Evolutionary conservation across 2,888 invertebrate species (phyloP).

Genomic region (Pseudoips prasinana): DNA sequence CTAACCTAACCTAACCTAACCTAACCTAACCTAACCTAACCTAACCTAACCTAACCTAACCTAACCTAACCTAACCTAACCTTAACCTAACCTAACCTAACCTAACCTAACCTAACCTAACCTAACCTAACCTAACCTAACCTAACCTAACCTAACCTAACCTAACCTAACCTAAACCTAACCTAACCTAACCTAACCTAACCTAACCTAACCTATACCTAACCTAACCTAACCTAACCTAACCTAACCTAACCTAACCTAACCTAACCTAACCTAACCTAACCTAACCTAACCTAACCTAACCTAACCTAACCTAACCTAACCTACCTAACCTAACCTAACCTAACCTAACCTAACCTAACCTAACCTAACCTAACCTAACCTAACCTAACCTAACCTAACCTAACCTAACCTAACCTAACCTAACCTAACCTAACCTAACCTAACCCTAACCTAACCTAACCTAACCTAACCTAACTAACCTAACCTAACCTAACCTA

Average conservation of each 20-base stretch:
- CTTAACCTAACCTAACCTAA: slow-evolving; percentile 18
- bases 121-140: slow-evolving; percentile 20
- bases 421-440: slow-evolving; percentile 12
- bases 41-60: slow-evolving; percentile 19
- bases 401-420: slow-evolving; percentile 18
- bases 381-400: slow-evolving; percentile 19
- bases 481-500: slow-evolving; percentile 16
- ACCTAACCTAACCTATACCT: no score
- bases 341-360: slow-evolving; percentile 11
- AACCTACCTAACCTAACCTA: slow-evolving; percentile 10
- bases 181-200: no score
- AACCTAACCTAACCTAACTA: slow-evolving; percentile 17
- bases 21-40: slow-evolving; percentile 19
- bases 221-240: slow-evolving; percentile 13
- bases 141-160: slow-evolving; percentile 14
- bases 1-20: slow-evolving; percentile 14
- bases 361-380: slow-evolving; percentile 13
- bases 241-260: slow-evolving; percentile 20
- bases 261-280: slow-evolving; percentile 8
- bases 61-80: slow-evolving; percentile 15
- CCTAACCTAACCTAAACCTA: no score
- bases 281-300: slow-evolving; percentile 9
- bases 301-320: no score
- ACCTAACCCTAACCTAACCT: no score
- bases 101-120: slow-evolving; percentile 20